Evolutionary conservation across 2,113 vertebrate species (phyloP).

Genomic region (Gadus chalcogrammus): DNA sequence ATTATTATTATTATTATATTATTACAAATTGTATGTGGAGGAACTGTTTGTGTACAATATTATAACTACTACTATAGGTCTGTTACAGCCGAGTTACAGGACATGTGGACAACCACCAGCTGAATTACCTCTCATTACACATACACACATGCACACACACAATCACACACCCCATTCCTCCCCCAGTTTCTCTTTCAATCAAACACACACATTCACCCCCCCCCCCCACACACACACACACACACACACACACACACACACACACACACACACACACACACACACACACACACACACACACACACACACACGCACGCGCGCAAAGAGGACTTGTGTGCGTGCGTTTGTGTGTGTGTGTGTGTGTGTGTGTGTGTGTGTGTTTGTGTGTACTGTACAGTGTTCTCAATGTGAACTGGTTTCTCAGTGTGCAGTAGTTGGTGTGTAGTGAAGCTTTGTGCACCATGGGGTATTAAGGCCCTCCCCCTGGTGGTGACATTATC

Average conservation of each 20-base stretch:
- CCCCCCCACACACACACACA: no score
- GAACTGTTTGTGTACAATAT: constrained; percentile 64
- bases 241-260: no score
- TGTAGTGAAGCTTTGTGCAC: constrained; percentile 93
- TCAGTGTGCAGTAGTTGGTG: constrained; percentile 77
- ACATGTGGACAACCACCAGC: constrained; percentile 63
- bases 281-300: constrained; percentile 6
- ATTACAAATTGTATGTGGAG: constrained; percentile 67
- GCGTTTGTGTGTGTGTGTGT: constrained; percentile 11
- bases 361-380: constrained; percentile 23
- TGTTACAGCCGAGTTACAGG: constrained; percentile 61
- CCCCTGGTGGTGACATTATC: constrained; percentile 82
- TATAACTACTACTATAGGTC: constrained; percentile 62
- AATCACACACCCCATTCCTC: background rate
- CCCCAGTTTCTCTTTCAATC: background rate
- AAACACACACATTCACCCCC: constrained; percentile 10
- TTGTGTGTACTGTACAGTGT: constrained; percentile 59
- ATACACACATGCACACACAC: background rate
- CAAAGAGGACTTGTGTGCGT: constrained; percentile 41
- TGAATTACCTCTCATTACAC: constrained; percentile 63
- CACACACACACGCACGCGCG: constrained; percentile 29
- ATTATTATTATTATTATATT: constrained; percentile 32
- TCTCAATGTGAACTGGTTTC: constrained; percentile 58
- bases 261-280: no score
- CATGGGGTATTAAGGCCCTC: constrained; percentile 68